Base-by-base conservation (phyloP, 1,140 invertebrate species). In the Microplitis demolitor region DNA sequence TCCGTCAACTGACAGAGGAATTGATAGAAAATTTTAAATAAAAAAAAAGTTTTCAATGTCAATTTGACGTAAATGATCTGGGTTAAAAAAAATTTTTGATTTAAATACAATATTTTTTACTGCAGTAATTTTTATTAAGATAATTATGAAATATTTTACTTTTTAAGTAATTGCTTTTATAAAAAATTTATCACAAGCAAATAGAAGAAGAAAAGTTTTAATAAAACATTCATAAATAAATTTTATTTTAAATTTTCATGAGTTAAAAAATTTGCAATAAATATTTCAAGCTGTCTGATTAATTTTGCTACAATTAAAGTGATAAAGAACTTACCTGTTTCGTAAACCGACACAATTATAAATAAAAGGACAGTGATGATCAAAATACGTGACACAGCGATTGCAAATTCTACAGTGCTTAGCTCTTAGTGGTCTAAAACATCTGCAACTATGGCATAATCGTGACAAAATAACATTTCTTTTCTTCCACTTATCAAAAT, bases 351-450 rank as follows among this genome's bases (percentile, higher is more conserved):
- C 94, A 84, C 96, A 98, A 81, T 97, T 97, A 83, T 97, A 95
- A 76, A 98, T 96, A 80, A 97, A 98, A 0, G 96, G 95, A 82
- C 96, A 98, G 79, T 98, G 96, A 85, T 98, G 96, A 82, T 98
- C 96, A 78, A 97, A 97, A 81, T 96, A 94, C 1, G 92, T 92
- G 2, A 97, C 95, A 83, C 96, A 98, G 74, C 96, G 90, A 80
- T 97, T 96, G 84, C 96, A 98, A 58, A 96, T 92, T 54, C 95
- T 90, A 79, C 96, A 97, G 83, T 98, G 96, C 85, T 97, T 97
- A 0, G 96, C 95, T 76, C 96, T 89, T 3, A 96, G 81, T 0
- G 96, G 95, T 77, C 94, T 88, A 53, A 97, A 89, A 80, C 94
- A 96, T 61, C 94, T 90, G 83, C 96, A 98, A 56, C 95, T 96